Evolutionary conservation across 2,888 invertebrate species (phyloP).

Genomic region (Halictus quadricinctus): DNA sequence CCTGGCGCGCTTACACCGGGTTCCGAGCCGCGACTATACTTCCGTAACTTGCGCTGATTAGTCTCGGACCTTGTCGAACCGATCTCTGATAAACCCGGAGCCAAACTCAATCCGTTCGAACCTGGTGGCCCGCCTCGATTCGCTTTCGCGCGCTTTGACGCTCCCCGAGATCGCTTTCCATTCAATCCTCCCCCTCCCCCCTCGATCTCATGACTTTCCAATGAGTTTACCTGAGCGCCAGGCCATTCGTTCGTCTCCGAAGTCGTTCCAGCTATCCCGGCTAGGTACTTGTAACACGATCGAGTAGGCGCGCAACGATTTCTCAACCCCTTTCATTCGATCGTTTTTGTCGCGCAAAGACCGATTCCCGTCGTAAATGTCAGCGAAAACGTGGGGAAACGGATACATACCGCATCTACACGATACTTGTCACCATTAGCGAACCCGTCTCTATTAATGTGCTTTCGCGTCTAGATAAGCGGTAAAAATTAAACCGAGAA

Average conservation of each 20-base stretch:
- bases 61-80: conserved; percentile 30
- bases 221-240: neutral
- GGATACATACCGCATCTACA: too few relatives aligned
- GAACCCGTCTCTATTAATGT: too few relatives aligned
- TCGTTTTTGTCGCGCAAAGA: neutral
- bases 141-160: neutral
- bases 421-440: too few relatives aligned
- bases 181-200: neutral
- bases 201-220: conserved; percentile 1
- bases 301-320: neutral
- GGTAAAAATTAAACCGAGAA: too few relatives aligned
- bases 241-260: neutral
- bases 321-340: neutral
- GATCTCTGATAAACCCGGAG: conserved; percentile 30
- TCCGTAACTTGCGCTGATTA: conserved; percentile 40
- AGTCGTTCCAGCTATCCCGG: neutral
- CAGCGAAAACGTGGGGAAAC: neutral
- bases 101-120: conserved; percentile 9
- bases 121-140: neutral
- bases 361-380: neutral
- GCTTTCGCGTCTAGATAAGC: too few relatives aligned
- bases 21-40: conserved; percentile 20
- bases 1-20: conserved; percentile 11
- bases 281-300: neutral
- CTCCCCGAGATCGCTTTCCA: neutral